Conservation (phyloP, 2,797 vertebrate species). For the Coregonus sp. region DNA sequence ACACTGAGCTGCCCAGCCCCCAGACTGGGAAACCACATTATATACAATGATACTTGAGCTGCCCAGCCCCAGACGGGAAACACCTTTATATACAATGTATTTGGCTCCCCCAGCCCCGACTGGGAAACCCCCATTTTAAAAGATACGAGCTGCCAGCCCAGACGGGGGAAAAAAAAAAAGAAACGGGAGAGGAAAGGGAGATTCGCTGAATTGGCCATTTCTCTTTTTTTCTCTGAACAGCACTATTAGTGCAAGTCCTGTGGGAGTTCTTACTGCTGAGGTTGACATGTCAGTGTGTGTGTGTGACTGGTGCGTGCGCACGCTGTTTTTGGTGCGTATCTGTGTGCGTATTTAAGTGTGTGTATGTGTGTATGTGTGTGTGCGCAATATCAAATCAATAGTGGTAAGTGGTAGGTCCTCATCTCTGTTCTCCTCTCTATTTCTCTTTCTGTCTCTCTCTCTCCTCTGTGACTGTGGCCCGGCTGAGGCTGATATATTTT, state of each 20-base stretch:
- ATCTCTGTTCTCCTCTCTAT: neutral
- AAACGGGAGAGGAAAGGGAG: slow-evolving; percentile 14
- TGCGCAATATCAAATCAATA: slow-evolving; percentile 2
- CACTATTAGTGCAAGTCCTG: slow-evolving; percentile 37
- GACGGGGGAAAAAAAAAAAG: too few relatives aligned
- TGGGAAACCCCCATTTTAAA: too few relatives aligned
- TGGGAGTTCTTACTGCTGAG: slow-evolving; percentile 19
- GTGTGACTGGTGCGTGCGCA: neutral
- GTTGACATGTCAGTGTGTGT: neutral
- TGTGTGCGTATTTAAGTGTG: neutral
- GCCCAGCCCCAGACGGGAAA: too few relatives aligned
- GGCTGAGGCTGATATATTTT: neutral
- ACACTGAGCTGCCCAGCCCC: too few relatives aligned
- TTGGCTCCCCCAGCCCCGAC: too few relatives aligned
- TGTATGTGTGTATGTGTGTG: slow-evolving; percentile 3
- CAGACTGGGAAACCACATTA: too few relatives aligned
- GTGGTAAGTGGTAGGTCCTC: neutral
- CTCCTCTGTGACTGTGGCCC: neutral
- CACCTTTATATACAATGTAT: too few relatives aligned
- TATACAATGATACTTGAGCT: too few relatives aligned
- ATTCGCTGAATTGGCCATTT: slow-evolving; percentile 43
- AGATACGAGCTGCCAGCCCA: too few relatives aligned
- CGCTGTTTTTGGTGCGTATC: neutral
- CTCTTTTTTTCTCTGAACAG: slow-evolving; percentile 38
- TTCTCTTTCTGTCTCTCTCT: neutral